Conservation (phyloP, 2,888 invertebrate species). For the Andricus curvator region DNA sequence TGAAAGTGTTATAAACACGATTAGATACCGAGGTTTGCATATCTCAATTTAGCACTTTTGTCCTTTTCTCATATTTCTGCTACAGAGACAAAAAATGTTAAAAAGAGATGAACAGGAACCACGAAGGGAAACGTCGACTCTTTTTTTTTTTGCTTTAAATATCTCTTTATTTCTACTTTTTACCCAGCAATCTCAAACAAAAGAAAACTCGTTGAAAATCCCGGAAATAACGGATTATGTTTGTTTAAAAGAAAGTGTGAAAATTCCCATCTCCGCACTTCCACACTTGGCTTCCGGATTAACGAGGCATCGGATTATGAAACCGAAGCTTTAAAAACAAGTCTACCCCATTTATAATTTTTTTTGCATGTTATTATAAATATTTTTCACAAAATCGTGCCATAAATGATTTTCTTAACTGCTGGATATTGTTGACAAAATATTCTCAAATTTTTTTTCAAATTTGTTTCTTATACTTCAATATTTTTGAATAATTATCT, state of each 20-base stretch:
- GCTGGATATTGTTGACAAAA: not conserved
- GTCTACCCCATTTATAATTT: not conserved
- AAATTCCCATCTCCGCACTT: not conserved
- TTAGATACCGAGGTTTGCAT: not conserved
- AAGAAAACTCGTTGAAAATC: not conserved
- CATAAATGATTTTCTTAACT: not conserved
- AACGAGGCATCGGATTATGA: not conserved
- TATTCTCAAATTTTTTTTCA: not conserved
- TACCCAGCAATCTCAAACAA: not conserved
- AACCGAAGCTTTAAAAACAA: not conserved
- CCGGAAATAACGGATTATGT: constrained; percentile 6
- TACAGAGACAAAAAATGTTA: not conserved
- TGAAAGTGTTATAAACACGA: not conserved
- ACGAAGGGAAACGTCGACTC: not conserved
- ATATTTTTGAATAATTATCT: not conserved
- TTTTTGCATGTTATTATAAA: not conserved
- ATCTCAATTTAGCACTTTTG: not conserved
- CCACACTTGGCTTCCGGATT: not conserved
- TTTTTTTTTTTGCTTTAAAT: not conserved
- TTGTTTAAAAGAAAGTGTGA: constrained; percentile 7
- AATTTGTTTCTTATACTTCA: not conserved
- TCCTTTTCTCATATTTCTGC: not conserved
- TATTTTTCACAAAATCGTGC: constrained; percentile 27
- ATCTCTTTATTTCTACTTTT: not conserved
- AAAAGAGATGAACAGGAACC: not conserved